Evolutionary conservation across 2,113 vertebrate species (phyloP), one percentile per base, ranked within the genome.

Genomic region (Eleginops maclovinus): DNA sequence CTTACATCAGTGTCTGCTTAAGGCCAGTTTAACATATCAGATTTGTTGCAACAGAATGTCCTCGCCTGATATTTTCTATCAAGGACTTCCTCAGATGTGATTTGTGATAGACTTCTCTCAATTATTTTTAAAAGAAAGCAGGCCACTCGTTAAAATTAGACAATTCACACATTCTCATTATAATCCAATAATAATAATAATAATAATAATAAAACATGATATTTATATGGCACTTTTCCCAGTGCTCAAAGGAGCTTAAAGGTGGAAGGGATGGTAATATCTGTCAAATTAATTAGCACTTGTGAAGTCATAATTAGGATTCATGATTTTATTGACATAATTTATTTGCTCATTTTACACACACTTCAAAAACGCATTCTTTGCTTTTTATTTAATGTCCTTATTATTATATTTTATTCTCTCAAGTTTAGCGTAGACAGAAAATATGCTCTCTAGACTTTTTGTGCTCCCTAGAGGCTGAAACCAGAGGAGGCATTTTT

Each of bases 401-500:
- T 16, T 21, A 54, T 61, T 58, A 61, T 63, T 55, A 36, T 70
- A 62, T 71, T 55, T 51, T 59, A 28, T 56, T 17, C 40, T 77
- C 31, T 72, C 16, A 43, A 55, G 56, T 72, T 75, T 75, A 70
- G 13, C 14, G 10, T 36, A 31, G 9, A 46, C 10, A 12, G 60
- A 70, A 71, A 67, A 81, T n/a, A 22, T 46, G 63, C 56, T 82
- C 79, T 79, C 82, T 15, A 0, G 79, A 81, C 81, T 84, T 84
- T 70, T 44, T 47, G 58, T 54, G 67, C 66, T 88, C 84, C 83
- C 85, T 59, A 75, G 85, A 86, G 81, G 75, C 79, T 84, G 82
- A 80, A 90, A 83, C 71, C 75, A 85, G 78, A 85, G 61, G 72
- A 82, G 75, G 55, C 69, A 67, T 80, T 89, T 81, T 82, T 88